Percentiles rank a stretch among this genome's conserved stretches.
Conservation (phyloP, 2,888 invertebrate species). For the Apotomis capreana region DNA sequence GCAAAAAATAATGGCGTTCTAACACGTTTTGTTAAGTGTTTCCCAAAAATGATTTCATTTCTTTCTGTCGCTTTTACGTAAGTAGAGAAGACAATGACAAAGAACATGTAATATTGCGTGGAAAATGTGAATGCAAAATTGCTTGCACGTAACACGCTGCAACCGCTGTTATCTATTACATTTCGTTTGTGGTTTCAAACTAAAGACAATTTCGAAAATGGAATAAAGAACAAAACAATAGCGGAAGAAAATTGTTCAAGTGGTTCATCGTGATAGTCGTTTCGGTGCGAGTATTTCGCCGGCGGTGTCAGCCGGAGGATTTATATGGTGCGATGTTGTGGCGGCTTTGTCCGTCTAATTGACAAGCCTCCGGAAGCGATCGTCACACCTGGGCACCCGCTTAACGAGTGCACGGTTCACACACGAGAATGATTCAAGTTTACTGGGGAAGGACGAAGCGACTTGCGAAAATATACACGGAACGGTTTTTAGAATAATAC, state of each 20-base stretch:
- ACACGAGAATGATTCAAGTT: slow-evolving; percentile 45
- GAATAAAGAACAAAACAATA: slow-evolving; percentile 48
- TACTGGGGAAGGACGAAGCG: slow-evolving; percentile 38
- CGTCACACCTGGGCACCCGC: slow-evolving; percentile 54
- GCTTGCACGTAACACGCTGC: slow-evolving; percentile 31
- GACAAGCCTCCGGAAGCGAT: slow-evolving; percentile 69
- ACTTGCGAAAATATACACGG: background rate
- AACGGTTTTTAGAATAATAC: background rate
- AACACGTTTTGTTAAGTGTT: background rate
- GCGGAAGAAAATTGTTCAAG: slow-evolving; percentile 50
- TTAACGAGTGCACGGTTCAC: slow-evolving; percentile 58
- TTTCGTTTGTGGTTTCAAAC: slow-evolving; percentile 33
- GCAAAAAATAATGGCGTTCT: background rate
- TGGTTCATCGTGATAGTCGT: slow-evolving; percentile 57
- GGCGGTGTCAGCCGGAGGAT: slow-evolving; percentile 56
- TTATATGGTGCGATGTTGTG: slow-evolving; percentile 67
- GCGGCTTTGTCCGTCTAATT: slow-evolving; percentile 72
- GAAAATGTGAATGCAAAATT: slow-evolving; percentile 32
- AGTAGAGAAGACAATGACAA: slow-evolving; percentile 21
- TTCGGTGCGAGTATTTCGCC: slow-evolving; percentile 56
- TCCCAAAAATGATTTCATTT: slow-evolving; percentile 15
- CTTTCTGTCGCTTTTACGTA: slow-evolving; percentile 15
- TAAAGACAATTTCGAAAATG: slow-evolving; percentile 28
- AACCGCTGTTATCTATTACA: slow-evolving; percentile 36
- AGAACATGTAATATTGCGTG: slow-evolving; percentile 34